Evolutionary conservation across 2,113 vertebrate species (phyloP).

Genomic region (Salminus brasiliensis): DNA sequence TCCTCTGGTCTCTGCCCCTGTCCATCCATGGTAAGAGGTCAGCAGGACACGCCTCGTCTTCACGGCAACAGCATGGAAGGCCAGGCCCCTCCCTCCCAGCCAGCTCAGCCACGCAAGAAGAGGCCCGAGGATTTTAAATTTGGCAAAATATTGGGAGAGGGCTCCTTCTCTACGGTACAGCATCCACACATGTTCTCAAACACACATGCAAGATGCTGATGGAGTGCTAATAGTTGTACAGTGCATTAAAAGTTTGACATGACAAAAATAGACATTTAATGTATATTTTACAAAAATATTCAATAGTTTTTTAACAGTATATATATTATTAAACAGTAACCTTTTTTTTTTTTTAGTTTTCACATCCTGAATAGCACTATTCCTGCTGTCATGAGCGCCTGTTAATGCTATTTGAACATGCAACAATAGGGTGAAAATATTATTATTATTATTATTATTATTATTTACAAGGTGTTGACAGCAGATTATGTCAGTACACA

Average conservation of each 20-base stretch:
- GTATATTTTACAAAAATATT: no score
- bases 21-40: slow-evolving; percentile 96
- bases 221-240: neutral
- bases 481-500: no score
- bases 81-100: slow-evolving; percentile 70
- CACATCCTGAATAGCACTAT: no score
- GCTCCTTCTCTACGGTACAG: slow-evolving; percentile 95
- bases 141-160: slow-evolving; percentile 97
- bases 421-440: no score
- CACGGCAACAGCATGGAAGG: slow-evolving; percentile 83
- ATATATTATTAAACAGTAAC: no score
- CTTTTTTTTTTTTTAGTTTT: no score
- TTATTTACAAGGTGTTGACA: no score
- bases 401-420: no score
- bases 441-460: no score
- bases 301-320: no score
- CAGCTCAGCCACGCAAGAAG: slow-evolving; percentile 91
- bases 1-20: slow-evolving; percentile 94
- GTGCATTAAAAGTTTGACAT: neutral
- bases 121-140: slow-evolving; percentile 96
- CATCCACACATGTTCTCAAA: neutral
- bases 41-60: slow-evolving; percentile 76
- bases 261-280: neutral
- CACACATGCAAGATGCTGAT: neutral
- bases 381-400: no score